Percentiles rank a stretch among this genome's conserved stretches.
phyloP scores from a whole-genome alignment of 1,140 invertebrate genomes.

The Monomorium pharaonis region DNA sequence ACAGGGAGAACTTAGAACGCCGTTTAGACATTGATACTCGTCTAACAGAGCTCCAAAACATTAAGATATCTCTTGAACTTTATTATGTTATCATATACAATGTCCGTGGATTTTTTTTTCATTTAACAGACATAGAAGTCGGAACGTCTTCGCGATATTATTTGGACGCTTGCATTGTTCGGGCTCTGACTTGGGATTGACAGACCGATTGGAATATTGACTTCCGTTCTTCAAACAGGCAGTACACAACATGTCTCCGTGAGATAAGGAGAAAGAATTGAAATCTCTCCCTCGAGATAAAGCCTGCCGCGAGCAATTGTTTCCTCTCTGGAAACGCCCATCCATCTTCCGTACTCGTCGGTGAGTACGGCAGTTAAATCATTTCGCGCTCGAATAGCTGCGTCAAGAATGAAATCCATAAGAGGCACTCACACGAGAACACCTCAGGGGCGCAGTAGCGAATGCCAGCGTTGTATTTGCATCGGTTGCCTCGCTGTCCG shows the following conservation, averaged over 20 bases:
- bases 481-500: slow-evolving; percentile 84
- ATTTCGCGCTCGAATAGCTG: slow-evolving; percentile 1
- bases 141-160: background rate
- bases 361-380: background rate
- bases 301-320: slow-evolving; percentile 23
- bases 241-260: slow-evolving; percentile 71
- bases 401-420: slow-evolving; percentile 62
- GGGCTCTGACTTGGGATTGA: slow-evolving; percentile 60
- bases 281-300: slow-evolving; percentile 49
- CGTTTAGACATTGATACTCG: background rate
- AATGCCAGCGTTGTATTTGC: slow-evolving; percentile 84
- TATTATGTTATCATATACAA: background rate
- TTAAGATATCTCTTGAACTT: background rate
- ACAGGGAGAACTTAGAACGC: background rate
- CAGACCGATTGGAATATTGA: slow-evolving; percentile 74
- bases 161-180: slow-evolving; percentile 51
- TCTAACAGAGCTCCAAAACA: background rate
- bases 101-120: no score
- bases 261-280: slow-evolving; percentile 46
- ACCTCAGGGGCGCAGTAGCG: slow-evolving; percentile 81
- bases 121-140: background rate
- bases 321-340: slow-evolving; percentile 1
- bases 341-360: background rate
- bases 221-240: slow-evolving; percentile 77
- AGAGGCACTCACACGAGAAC: background rate